A percentile compares a stretch with the other conserved stretches of the same genome.
phyloP scores from a whole-genome alignment of 2,888 invertebrate species.

The Ennomos erosarius region DNA sequence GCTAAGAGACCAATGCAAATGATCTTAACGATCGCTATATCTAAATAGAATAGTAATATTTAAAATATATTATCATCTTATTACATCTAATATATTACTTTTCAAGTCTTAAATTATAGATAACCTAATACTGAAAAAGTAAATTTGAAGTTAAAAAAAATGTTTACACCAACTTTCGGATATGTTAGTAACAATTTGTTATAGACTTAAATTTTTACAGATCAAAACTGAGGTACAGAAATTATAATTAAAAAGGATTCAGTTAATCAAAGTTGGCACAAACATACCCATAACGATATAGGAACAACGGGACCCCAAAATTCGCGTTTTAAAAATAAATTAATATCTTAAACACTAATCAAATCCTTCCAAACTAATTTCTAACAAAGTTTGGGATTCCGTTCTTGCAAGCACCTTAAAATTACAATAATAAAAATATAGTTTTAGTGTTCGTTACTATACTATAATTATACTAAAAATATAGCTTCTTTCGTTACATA shows the following conservation, averaged over 20 bases:
- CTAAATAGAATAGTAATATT: conserved; percentile 53
- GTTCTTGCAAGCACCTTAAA: conserved; percentile 73
- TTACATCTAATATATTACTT: conserved; percentile 67
- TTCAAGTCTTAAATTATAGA: conserved; percentile 71
- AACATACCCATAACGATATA: conserved; percentile 57
- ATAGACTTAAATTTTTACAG: conserved; percentile 28
- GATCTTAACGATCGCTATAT: conserved; percentile 45
- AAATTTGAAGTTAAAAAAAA: conserved; percentile 60
- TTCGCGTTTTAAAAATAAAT: conserved; percentile 64
- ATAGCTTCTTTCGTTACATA: conserved; percentile 70
- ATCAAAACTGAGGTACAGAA: conserved; percentile 14
- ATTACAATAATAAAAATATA: conserved; percentile 50
- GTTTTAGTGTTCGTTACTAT: conserved; percentile 52
- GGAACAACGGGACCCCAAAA: conserved; percentile 65
- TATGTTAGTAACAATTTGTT: conserved; percentile 52
- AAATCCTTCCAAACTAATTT: conserved; percentile 73
- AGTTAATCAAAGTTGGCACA: conserved; percentile 70
- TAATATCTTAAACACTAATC: conserved; percentile 65
- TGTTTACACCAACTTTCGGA: conserved; percentile 70
- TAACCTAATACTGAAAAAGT: conserved; percentile 82
- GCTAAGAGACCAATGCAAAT: conserved; percentile 63
- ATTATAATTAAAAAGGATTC: conserved; percentile 7
- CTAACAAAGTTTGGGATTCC: conserved; percentile 63
- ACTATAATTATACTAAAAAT: conserved; percentile 61
- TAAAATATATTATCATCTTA: conserved; percentile 48